Percentiles rank a stretch among this genome's conserved stretches.
These are phyloP conservation scores for Buathra laborator DNA, from an alignment of 2,888 invertebrate genomes.

Conservation along the genomic window DNA sequence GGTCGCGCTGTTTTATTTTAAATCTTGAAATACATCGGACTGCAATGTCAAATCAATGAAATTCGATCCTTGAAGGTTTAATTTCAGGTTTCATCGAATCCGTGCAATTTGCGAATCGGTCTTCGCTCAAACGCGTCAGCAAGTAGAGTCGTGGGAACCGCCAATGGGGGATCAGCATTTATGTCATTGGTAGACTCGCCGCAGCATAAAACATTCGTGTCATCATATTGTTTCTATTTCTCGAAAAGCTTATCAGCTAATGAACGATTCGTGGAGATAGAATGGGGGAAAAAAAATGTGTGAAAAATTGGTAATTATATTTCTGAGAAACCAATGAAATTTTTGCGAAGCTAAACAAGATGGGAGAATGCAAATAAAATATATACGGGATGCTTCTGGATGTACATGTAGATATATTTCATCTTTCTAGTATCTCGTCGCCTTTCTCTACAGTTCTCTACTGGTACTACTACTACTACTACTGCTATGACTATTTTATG, in stretches of 20 bases:
- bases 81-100: background rate
- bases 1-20: background rate
- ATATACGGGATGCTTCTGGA: background rate
- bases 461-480: background rate
- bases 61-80: background rate
- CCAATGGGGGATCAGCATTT: background rate
- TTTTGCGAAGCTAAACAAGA: slow-evolving; percentile 1
- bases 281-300: background rate
- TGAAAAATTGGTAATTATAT: background rate
- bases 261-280: background rate
- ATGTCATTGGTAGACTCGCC: background rate
- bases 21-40: background rate
- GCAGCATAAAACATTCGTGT: background rate
- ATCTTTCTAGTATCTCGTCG: slow-evolving; percentile 39
- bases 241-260: background rate
- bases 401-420: slow-evolving; percentile 37
- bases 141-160: background rate
- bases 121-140: background rate
- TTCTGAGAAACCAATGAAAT: background rate
- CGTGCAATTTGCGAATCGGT: background rate
- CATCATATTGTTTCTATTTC: background rate
- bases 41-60: background rate
- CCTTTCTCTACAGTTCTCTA: slow-evolving; percentile 37
- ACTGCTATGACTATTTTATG: slow-evolving; percentile 46
- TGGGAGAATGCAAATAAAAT: background rate